Evolutionary conservation across 2,113 vertebrate genomes (phyloP), one percentile per base, ranked within the genome.

Genomic region (Ctenodactylus gundi): DNA sequence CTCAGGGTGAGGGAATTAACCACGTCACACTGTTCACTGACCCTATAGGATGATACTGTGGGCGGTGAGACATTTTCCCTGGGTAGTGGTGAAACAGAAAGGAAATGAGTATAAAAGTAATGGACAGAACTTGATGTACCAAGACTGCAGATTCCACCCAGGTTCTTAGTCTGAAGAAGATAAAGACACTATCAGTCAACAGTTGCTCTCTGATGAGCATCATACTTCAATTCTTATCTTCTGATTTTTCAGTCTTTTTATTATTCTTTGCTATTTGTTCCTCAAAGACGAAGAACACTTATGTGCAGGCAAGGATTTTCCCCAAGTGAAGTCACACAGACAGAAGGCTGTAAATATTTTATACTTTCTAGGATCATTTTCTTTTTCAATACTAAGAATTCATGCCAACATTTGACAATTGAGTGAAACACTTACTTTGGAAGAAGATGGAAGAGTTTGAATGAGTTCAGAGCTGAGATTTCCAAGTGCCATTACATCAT

Each of bases 181-280:
- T 13, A 62, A 27, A 3, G 90, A 31, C n/a, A n/a, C n/a, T n/a
- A n/a, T n/a, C n/a, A n/a, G n/a, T n/a, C n/a, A n/a, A n/a, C 0
- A 10, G 39, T 7, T 67, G 27, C 34, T 58, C 34, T 87, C 20
- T 20, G 49, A 44, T 25, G 67, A 29, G 92, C 86, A 15, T 7
- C 0, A 6, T 7, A 88, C 94, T 80, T 39, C 89, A 67, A 21
- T 1, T 31, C 82, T 88, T 85, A 44, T 51, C 96, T 95, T 96
- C 73, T 77, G 27, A 29, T 57, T 92, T 23, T 84, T 97, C 49
- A 72, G 72, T 25, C 85, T 31, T 92, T 97, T 94, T 83, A 90
- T 87, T 83, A 10, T 84, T 72, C 65, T 76, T 75, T 23, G 29
- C 96, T 96, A 87, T 96, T 95, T 97, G 95, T 73, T 92, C 81